Conservation (phyloP, 2,113 vertebrate species). For the Zapus hudsonius region DNA sequence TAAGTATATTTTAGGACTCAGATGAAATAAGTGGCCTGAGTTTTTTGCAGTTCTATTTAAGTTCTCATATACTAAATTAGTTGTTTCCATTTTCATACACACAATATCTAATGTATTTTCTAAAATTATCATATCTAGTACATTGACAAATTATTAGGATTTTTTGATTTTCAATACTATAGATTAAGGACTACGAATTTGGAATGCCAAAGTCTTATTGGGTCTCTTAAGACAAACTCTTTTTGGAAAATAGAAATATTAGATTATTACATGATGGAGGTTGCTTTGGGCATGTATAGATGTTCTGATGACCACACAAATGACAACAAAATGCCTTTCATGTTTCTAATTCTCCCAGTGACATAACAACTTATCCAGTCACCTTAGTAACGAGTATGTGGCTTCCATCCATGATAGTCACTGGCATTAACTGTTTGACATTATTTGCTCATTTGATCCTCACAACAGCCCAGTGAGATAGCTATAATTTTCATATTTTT, state of each 20-base stretch:
- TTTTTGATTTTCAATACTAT: neutral
- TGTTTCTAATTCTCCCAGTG: neutral
- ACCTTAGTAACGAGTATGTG: neutral
- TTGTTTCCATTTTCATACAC: neutral
- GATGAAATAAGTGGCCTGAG: neutral
- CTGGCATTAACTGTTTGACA: neutral
- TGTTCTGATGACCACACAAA: no score
- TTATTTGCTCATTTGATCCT: neutral
- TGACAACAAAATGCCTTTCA: neutral
- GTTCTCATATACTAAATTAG: neutral
- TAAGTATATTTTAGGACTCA: neutral
- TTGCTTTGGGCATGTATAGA: neutral
- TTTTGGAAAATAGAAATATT: neutral
- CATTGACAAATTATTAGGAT: neutral
- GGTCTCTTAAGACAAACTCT: neutral
- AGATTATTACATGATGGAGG: accelerated
- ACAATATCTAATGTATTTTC: neutral
- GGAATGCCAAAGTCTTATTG: neutral
- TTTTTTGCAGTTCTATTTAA: neutral
- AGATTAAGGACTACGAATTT: no score
- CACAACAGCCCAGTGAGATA: neutral
- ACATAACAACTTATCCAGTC: neutral
- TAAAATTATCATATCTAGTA: neutral
- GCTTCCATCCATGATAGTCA: neutral
- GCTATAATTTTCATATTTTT: neutral